Base-by-base conservation (phyloP, 2,888 invertebrate genomes). In the Mesorhabditis sp. region DNA sequence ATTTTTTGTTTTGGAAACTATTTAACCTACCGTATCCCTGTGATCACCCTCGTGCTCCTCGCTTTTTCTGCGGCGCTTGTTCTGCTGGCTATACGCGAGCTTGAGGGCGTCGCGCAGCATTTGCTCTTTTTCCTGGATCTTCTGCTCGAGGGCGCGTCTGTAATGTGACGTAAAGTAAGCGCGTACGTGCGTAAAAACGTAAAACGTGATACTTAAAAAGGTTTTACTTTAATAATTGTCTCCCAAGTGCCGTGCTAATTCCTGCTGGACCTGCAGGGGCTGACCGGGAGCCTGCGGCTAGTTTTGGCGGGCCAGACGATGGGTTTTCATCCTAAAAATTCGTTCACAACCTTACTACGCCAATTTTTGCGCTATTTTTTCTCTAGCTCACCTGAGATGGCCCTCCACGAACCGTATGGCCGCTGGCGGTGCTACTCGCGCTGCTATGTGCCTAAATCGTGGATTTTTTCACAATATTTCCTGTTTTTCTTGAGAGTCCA, bases 61-160 rank as follows among this genome's bases (percentile, higher is more conserved):
- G n/a, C 58, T 50, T 50, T 50, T 50, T n/a, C 58, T 50, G 10
- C 58, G 7, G 7, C 58, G 7, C 58, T 50, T 50, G n/a, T 50
- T 50, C n/a, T 50, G 58, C n/a, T 50, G 58, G n/a, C 58, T 50
- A n/a, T 50, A 50, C n/a, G 58, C 58, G 58, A 50, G 58, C n/a
- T 50, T 50, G n/a, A 50, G 58, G 10, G 58, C 58, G n/a, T 50
- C 58, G 7, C 58, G 58, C 1, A 50, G n/a, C 58, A 50, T 50
- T 50, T 50, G 58, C 2, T 50, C 58, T 50, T 50, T 50, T n/a
- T 50, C 58, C n/a, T 50, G 58, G n/a, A 50, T 50, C n/a, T 50
- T 50, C 2, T 50, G 58, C 58, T 50, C 58, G 10, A 50, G n/a
- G n/a, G 58, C 58, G 2, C 58, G 7, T n/a, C 58, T 50, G 13